These are phyloP conservation scores for Brachyistius frenatus DNA, from an alignment of 2,113 vertebrate genomes.

Conservation along the genomic window DNA sequence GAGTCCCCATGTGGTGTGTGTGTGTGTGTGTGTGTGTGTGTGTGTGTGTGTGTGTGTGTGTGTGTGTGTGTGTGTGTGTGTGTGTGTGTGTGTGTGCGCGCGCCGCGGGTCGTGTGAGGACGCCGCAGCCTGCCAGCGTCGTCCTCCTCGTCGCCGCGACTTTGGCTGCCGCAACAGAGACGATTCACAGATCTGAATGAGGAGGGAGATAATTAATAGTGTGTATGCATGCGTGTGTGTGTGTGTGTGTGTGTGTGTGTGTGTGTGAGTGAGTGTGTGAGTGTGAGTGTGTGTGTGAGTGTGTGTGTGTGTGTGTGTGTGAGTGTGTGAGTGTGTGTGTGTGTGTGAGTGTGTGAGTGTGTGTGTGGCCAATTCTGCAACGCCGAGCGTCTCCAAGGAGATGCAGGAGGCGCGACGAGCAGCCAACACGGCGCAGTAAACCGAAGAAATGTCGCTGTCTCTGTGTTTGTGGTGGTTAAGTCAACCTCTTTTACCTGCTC, in stretches of 20 bases:
- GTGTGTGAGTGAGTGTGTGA: slow-evolving; percentile 35
- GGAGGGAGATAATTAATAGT: slow-evolving; percentile 60
- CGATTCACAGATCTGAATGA: slow-evolving; percentile 63
- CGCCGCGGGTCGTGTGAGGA: slow-evolving; percentile 36
- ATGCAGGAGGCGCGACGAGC: slow-evolving; percentile 60
- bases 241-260: slow-evolving; percentile 33
- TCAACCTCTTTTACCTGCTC: slow-evolving; percentile 41
- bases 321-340: slow-evolving; percentile 32
- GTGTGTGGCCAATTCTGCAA: slow-evolving; percentile 22
- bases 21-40: slow-evolving; percentile 17
- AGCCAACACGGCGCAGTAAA: slow-evolving; percentile 59
- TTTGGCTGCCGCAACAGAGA: slow-evolving; percentile 46
- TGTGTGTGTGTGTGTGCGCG: not conserved
- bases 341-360: slow-evolving; percentile 38
- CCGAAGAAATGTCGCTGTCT: slow-evolving; percentile 45
- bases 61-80: slow-evolving; percentile 6
- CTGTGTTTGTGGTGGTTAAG: slow-evolving; percentile 17
- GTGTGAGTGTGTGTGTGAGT: slow-evolving; percentile 30
- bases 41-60: slow-evolving; percentile 1
- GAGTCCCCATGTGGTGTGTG: slow-evolving; percentile 18
- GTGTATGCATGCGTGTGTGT: slow-evolving; percentile 32
- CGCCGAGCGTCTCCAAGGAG: slow-evolving; percentile 70
- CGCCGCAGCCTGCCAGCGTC: not conserved
- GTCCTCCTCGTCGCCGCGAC: not conserved
- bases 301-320: slow-evolving; percentile 27